Base-by-base conservation (phyloP, 2,113 vertebrate species). In the Corynorhinus townsendii region DNA sequence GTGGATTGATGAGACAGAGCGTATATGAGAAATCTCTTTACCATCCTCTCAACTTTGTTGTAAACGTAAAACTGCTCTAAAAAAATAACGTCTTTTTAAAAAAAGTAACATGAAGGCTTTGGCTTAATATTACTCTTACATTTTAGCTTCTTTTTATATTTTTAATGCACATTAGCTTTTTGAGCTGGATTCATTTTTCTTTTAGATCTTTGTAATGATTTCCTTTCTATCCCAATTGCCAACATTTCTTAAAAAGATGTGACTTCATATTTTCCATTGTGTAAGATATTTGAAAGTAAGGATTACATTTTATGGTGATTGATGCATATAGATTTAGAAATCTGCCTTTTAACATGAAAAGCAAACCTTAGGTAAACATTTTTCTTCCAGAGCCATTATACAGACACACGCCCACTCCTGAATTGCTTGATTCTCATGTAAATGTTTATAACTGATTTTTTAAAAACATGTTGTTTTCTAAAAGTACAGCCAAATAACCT, bases 401-500 rank as follows among this genome's bases (percentile, higher is more conserved):
- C 16, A 75, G 33, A 11, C 59, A 80, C 7, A 59, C 38, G 22
- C 16, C 15, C 76, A 24, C 38, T 77, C 45, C 47, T 94, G 40
- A 83, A 83, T 0, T 76, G 47, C 33, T 26, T 68, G 72, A 80
- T 88, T 86, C 47, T 68, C 84, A 88, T 47, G 90, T 82, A 81
- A 83, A 76, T 86, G 20, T 84, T 86, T 95, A 72, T 49, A 45
- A 91, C 4, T 45, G 77, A 93, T 62, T 87, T 95, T 95, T 92
- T 2, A 45, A 68, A 94, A 94, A 90, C 28, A 90, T 17, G 9
- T 8, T 96, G 35, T 86, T 95, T 94, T 88, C 94, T 94, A 88
- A 95, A 96, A 94, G 54, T 45, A 88, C 2, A 90, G 35, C 38
- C 49, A 96, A 93, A 82, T 87, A 73, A 40, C 47, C 30, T 88